These are phyloP conservation scores for Abrostola tripartita DNA, from an alignment of 2,888 invertebrate species.

Conservation along the genomic window DNA sequence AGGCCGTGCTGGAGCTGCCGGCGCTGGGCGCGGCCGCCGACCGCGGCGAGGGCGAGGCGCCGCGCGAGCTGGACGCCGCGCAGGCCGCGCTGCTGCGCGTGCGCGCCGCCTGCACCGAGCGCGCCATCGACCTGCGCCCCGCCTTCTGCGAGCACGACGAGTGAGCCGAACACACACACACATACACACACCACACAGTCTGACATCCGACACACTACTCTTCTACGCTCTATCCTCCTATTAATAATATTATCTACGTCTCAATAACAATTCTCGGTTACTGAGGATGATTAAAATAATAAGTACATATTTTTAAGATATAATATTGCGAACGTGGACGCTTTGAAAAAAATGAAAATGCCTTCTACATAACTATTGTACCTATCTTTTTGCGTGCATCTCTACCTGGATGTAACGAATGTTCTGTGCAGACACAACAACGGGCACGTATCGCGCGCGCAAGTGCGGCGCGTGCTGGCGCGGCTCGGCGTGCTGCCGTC, in stretches of 20 bases:
- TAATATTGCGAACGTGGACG: no score
- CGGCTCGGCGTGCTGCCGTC: conserved; percentile 91
- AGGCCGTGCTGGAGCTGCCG: conserved; percentile 84
- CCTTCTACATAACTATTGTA: no score
- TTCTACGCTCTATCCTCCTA: no score
- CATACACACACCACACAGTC: neutral
- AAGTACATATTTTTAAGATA: no score
- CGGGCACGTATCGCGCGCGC: conserved; percentile 91
- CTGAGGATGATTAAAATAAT: no score
- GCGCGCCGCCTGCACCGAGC: conserved; percentile 88
- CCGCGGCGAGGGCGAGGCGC: conserved; percentile 61
- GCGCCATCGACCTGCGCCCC: conserved; percentile 90
- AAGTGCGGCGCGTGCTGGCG: conserved; percentile 91
- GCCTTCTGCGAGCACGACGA: conserved; percentile 92
- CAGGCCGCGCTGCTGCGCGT: conserved; percentile 90
- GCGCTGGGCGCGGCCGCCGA: conserved; percentile 76
- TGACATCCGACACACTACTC: neutral
- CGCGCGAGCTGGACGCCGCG: conserved; percentile 82
- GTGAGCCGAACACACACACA: conserved; percentile 71
- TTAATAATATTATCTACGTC: no score
- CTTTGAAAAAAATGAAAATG: no score
- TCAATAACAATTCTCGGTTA: no score
- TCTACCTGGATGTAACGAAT: neutral
- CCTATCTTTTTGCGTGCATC: no score
- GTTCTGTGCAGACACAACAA: conserved; percentile 88